These are phyloP conservation scores for Coluber constrictor DNA, from an alignment of 2,797 vertebrate species.

Conservation along the genomic window DNA sequence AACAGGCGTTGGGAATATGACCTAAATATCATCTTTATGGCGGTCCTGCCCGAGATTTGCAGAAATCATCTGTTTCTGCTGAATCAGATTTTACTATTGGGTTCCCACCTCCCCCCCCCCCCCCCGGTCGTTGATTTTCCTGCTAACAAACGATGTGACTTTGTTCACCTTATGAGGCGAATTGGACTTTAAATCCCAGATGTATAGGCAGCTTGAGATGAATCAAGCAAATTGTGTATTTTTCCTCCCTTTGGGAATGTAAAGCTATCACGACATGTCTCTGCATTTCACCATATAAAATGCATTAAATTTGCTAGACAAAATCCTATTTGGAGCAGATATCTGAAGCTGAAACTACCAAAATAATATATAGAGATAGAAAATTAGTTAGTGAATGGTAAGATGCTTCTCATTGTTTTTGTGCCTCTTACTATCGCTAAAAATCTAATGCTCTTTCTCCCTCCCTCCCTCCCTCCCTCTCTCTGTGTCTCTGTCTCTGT, in stretches of 20 bases:
- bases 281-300: slow-evolving; percentile 23
- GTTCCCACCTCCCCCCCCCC: no score
- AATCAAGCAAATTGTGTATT: neutral
- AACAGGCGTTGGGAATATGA: slow-evolving; percentile 26
- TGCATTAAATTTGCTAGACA: slow-evolving; percentile 26
- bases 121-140: neutral
- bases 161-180: neutral
- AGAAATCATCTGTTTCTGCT: neutral
- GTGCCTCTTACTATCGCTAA: neutral
- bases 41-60: neutral
- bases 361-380: slow-evolving; percentile 21
- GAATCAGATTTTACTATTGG: neutral
- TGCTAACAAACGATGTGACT: slow-evolving; percentile 16
- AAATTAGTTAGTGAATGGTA: neutral
- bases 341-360: slow-evolving; percentile 36
- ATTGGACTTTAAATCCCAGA: neutral
- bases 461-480: no score
- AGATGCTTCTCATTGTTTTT: neutral
- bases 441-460: neutral
- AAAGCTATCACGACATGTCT: slow-evolving; percentile 17
- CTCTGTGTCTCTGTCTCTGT: no score
- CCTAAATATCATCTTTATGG: slow-evolving; percentile 38
- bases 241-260: neutral
- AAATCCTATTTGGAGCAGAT: slow-evolving; percentile 2
- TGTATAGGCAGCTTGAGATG: neutral